These are phyloP conservation scores for Xerus inauris DNA, from an alignment of 2,113 vertebrate species.

Conservation along the genomic window DNA sequence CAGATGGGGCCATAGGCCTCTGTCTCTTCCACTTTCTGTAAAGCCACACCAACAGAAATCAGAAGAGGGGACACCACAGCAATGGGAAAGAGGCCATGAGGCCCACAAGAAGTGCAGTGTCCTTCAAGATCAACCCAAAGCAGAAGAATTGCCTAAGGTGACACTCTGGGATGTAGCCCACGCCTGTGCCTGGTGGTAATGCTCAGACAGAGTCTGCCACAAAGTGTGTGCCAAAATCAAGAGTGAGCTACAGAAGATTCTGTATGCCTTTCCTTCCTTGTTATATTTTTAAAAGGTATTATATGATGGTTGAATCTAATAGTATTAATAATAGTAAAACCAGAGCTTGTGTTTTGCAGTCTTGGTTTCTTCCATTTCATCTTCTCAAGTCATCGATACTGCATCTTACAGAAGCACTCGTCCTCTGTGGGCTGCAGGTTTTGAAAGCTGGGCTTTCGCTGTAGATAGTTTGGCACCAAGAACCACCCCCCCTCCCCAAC, in stretches of 20 bases:
- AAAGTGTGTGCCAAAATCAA: neutral
- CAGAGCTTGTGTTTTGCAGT: accelerated
- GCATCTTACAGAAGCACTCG: neutral
- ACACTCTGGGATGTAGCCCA: neutral
- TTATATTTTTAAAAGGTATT: neutral
- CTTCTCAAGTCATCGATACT: neutral
- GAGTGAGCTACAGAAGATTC: neutral
- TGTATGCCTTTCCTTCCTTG: neutral
- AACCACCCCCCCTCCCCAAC: neutral
- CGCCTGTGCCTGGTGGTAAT: neutral
- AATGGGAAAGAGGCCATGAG: too few relatives aligned
- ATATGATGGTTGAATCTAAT: neutral
- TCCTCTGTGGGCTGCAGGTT: accelerated
- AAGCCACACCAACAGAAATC: neutral
- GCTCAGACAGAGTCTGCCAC: too few relatives aligned
- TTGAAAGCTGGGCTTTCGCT: neutral
- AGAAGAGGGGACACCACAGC: neutral
- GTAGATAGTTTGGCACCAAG: neutral
- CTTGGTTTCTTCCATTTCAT: neutral
- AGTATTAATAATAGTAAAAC: neutral
- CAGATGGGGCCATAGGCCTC: too few relatives aligned
- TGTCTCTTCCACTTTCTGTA: too few relatives aligned
- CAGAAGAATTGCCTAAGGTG: accelerated
- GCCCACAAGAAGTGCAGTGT: neutral
- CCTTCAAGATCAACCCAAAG: neutral